Conservation (phyloP, 2,797 vertebrate species). For the Acomys russatus region DNA sequence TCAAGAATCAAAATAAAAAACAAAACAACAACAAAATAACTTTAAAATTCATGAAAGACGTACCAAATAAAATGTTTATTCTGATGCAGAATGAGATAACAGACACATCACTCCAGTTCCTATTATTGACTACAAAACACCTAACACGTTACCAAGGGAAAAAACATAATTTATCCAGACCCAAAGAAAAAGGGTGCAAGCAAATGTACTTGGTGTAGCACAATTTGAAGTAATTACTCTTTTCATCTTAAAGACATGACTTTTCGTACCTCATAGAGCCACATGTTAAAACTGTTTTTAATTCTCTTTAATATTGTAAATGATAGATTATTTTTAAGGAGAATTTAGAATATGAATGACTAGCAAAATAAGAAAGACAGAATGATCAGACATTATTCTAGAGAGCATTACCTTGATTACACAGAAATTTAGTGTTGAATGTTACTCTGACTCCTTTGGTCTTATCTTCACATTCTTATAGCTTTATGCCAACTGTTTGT, state of each 20-base stretch:
- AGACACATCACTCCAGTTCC: background rate
- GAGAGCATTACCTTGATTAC: background rate
- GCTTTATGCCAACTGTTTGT: background rate
- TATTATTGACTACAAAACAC: background rate
- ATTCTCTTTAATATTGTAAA: background rate
- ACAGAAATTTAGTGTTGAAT: background rate
- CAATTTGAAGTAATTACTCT: background rate
- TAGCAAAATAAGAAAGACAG: slow-evolving; percentile 46
- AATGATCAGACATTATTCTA: background rate
- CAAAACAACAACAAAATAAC: background rate
- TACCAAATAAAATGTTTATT: background rate
- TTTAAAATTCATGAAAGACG: background rate
- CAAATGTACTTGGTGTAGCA: background rate
- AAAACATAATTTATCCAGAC: background rate
- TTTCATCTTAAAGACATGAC: background rate
- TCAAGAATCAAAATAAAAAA: background rate
- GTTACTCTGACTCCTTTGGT: background rate
- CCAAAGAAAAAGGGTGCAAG: background rate
- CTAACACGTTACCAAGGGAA: background rate
- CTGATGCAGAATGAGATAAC: background rate
- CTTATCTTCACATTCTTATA: background rate
- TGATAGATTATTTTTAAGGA: background rate
- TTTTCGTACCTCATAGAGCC: slow-evolving; percentile 45
- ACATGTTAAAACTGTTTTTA: background rate
- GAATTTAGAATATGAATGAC: slow-evolving; percentile 19